phyloP scores from a whole-genome alignment of 2,113 vertebrate genomes.

The Antechinus stuartii region DNA sequence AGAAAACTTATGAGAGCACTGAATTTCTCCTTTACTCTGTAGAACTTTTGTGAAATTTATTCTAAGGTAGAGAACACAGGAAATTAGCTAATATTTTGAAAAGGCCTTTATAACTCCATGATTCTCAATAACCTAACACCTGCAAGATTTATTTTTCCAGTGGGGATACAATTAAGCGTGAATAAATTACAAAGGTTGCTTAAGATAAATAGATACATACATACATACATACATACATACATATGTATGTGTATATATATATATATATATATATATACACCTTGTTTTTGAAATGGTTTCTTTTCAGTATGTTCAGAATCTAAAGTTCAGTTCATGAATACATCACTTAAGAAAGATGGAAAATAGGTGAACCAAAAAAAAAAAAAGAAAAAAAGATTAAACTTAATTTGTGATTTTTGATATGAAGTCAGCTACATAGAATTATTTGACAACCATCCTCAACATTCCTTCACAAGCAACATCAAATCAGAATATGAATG shows the following conservation, averaged over 20 bases:
- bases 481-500: background rate
- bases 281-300: constrained; percentile 10
- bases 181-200: constrained; percentile 5
- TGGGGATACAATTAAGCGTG: constrained; percentile 30
- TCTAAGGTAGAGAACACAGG: constrained; percentile 73
- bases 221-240: too few species aligned
- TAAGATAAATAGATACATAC: constrained; percentile 4
- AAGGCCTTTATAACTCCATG: constrained; percentile 54
- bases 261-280: background rate
- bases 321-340: background rate
- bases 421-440: background rate
- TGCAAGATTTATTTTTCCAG: constrained; percentile 24
- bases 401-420: constrained; percentile 25
- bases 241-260: too few species aligned
- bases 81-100: constrained; percentile 74
- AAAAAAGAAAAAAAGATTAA: background rate
- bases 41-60: constrained; percentile 69
- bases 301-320: constrained; percentile 3
- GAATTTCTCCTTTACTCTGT: constrained; percentile 56
- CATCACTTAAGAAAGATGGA: background rate
- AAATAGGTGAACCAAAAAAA: background rate
- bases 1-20: constrained; percentile 61
- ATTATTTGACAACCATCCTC: background rate
- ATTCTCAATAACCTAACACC: constrained; percentile 58
- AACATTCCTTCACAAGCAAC: background rate